Percentiles rank a stretch among this genome's conserved stretches.
Evolutionary conservation across 2,113 vertebrate genomes (phyloP).

Genomic region (Grantiella picta): DNA sequence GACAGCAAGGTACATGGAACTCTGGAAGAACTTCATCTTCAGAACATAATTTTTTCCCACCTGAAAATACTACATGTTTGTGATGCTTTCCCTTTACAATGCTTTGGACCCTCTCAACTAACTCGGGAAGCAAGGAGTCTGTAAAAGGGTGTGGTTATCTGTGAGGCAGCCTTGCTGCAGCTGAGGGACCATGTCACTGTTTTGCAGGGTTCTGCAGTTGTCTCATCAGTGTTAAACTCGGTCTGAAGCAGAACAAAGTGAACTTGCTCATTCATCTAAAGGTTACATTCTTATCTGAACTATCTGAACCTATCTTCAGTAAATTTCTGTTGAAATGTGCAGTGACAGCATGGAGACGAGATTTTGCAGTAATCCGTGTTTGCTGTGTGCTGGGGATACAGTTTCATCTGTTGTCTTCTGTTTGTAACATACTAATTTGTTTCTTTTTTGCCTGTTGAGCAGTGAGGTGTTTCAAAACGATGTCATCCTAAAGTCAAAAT

Average conservation of each 20-base stretch:
- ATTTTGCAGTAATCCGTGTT: neutral
- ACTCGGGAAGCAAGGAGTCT: neutral
- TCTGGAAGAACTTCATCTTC: neutral
- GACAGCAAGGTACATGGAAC: neutral
- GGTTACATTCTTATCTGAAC: neutral
- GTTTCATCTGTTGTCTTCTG: neutral
- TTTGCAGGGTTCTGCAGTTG: neutral
- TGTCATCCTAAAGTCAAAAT: neutral
- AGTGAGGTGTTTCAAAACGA: neutral
- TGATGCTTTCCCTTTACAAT: neutral
- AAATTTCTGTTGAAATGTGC: neutral
- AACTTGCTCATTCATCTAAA: neutral
- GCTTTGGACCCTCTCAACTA: neutral
- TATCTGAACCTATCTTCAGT: neutral
- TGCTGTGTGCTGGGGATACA: neutral
- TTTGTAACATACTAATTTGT: neutral
- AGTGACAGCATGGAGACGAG: rapidly evolving
- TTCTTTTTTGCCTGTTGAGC: neutral
- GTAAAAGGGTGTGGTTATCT: neutral
- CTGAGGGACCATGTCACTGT: neutral
- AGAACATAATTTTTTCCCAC: neutral
- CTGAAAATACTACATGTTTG: neutral
- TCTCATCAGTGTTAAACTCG: neutral
- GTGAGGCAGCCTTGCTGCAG: neutral
- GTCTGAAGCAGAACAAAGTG: neutral